Evolutionary conservation across 2,888 invertebrate species (phyloP).

Genomic region (Eretmocerus hayati): DNA sequence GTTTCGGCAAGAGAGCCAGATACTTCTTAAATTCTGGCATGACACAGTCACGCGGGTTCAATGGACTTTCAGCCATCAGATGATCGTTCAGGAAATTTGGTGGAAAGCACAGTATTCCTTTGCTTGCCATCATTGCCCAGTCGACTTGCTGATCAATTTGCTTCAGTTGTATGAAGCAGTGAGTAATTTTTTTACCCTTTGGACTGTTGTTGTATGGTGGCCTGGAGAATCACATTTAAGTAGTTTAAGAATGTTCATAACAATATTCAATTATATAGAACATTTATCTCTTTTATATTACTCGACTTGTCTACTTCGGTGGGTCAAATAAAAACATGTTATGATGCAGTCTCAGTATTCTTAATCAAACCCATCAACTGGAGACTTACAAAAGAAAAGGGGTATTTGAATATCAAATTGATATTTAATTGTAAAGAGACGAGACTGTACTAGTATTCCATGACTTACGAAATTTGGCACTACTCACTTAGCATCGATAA

Average conservation of each 20-base stretch:
- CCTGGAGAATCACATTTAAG: slow-evolving; percentile 31
- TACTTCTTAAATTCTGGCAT: slow-evolving; percentile 42
- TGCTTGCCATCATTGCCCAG: slow-evolving; percentile 51
- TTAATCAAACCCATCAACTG: too few species aligned
- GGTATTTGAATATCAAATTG: too few species aligned
- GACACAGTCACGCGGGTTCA: slow-evolving; percentile 37
- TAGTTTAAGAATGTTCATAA: not conserved
- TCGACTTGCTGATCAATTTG: slow-evolving; percentile 51
- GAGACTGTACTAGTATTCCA: too few species aligned
- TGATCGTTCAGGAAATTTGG: slow-evolving; percentile 59
- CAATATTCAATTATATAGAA: too few species aligned
- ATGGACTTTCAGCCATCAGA: slow-evolving; percentile 40
- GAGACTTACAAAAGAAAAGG: too few species aligned
- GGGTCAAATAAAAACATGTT: too few species aligned
- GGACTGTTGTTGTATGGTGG: slow-evolving; percentile 40
- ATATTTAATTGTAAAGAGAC: too few species aligned
- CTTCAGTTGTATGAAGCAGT: slow-evolving; percentile 63
- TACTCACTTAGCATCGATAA: slow-evolving; percentile 57
- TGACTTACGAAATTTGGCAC: too few species aligned
- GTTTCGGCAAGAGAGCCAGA: slow-evolving; percentile 38
- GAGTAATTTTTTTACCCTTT: slow-evolving; percentile 52
- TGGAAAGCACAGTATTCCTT: slow-evolving; percentile 56
- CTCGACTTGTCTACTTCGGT: too few species aligned
- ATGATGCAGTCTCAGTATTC: too few species aligned
- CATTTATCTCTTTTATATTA: too few species aligned